phyloP scores from a whole-genome alignment of 2,888 invertebrate species.

The Lepas anatifera region DNA sequence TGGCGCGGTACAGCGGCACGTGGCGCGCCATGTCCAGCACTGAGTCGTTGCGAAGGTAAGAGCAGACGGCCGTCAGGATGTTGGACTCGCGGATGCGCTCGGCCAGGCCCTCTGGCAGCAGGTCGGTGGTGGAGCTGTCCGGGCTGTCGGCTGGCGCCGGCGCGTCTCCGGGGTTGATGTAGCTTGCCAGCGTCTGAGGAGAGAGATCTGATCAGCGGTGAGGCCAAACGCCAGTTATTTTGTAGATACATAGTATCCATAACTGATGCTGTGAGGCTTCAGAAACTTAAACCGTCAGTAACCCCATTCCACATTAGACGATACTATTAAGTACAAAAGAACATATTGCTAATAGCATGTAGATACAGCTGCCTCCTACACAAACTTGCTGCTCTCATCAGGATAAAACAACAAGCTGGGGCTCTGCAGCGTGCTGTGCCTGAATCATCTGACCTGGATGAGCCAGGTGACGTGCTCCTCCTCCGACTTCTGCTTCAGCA shows the following conservation, averaged over 20 bases:
- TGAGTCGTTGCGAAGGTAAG: slow-evolving; percentile 87
- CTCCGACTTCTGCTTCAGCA: slow-evolving; percentile 74
- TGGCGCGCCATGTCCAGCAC: slow-evolving; percentile 95
- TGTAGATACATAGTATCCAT: too few relatives aligned
- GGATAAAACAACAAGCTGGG: too few relatives aligned
- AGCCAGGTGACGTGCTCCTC: slow-evolving; percentile 87
- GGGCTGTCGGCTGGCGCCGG: slow-evolving; percentile 8
- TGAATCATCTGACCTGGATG: slow-evolving; percentile 45
- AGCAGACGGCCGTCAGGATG: slow-evolving; percentile 72
- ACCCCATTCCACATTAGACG: too few relatives aligned
- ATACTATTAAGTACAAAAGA: too few relatives aligned
- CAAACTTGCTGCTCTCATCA: too few relatives aligned
- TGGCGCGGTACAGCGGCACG: slow-evolving; percentile 79
- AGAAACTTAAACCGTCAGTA: too few relatives aligned
- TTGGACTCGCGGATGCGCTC: slow-evolving; percentile 69
- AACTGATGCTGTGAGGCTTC: too few relatives aligned
- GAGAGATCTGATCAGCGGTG: neutral
- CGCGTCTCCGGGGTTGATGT: slow-evolving; percentile 16
- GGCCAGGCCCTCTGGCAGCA: slow-evolving; percentile 56
- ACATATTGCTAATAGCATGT: too few relatives aligned
- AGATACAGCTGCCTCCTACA: too few relatives aligned
- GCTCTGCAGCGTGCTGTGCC: too few relatives aligned
- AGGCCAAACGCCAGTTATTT: neutral
- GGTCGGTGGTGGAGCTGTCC: slow-evolving; percentile 22
- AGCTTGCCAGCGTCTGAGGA: slow-evolving; percentile 9